phyloP scores from a whole-genome alignment of 2,113 vertebrate genomes.

The Xiphias gladius region DNA sequence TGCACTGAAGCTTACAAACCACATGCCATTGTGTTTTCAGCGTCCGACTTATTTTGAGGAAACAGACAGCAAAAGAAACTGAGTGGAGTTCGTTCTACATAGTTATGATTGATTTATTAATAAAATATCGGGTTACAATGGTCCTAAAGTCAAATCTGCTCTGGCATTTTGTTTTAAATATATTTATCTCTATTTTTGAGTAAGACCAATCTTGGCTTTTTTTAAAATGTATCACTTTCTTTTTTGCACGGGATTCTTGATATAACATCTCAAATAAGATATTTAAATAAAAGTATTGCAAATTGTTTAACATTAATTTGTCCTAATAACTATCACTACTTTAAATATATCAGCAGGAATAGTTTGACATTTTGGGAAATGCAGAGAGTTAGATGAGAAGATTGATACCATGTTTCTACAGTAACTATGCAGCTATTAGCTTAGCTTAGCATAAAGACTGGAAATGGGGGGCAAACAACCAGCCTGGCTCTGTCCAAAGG shows the following conservation, averaged over 20 bases:
- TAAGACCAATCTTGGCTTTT: too few relatives aligned
- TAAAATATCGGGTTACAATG: background rate
- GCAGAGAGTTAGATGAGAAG: background rate
- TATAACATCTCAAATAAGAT: too few relatives aligned
- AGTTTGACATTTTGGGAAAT: background rate
- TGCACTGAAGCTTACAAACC: background rate
- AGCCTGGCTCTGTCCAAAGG: background rate
- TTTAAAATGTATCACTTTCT: too few relatives aligned
- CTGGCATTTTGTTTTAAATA: background rate
- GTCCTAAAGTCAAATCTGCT: background rate
- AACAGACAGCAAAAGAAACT: background rate
- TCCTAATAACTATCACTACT: too few relatives aligned
- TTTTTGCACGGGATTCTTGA: too few relatives aligned
- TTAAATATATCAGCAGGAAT: too few relatives aligned
- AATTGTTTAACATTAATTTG: too few relatives aligned
- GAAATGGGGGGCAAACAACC: background rate
- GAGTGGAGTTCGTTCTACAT: background rate
- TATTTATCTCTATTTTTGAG: too few relatives aligned
- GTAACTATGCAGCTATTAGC: background rate
- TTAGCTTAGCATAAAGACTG: background rate
- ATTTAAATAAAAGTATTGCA: too few relatives aligned
- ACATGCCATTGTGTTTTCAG: constrained; percentile 14
- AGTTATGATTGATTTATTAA: background rate
- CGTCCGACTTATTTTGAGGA: background rate
- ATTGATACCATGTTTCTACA: background rate